Conservation (phyloP, 2,888 invertebrate genomes). For the Argyresthia albistria region DNA sequence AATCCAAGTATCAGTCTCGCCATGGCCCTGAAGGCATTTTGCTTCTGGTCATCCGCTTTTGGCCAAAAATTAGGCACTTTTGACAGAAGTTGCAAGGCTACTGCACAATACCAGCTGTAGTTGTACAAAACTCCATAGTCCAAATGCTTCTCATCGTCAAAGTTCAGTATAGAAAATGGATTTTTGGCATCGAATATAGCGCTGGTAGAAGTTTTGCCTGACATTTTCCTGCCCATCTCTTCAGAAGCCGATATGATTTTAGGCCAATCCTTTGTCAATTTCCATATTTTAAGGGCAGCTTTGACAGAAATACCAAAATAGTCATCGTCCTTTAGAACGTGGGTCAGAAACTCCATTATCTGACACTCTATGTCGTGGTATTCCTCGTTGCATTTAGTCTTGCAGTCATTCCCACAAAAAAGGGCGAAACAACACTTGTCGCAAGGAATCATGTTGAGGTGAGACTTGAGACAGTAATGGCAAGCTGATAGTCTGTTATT, state of each 20-base stretch:
- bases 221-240: conserved; percentile 1
- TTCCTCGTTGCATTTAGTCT: conserved; percentile 2
- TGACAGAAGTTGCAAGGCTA: background rate
- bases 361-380: conserved; percentile 4
- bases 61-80: background rate
- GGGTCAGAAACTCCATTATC: background rate
- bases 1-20: too few species aligned
- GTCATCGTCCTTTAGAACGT: background rate
- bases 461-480: conserved; percentile 7
- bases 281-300: background rate
- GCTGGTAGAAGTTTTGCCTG: background rate
- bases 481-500: conserved; percentile 4
- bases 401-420: conserved; percentile 8
- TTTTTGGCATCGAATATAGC: conserved; percentile 6
- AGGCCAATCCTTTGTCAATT: conserved; percentile 3
- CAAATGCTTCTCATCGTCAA: background rate
- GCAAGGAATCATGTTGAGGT: conserved; percentile 9
- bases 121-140: background rate
- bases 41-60: background rate
- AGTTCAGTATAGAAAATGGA: conserved; percentile 6
- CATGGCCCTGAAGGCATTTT: background rate
- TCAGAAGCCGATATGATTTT: conserved; percentile 5
- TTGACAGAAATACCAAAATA: background rate
- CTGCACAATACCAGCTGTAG: background rate
- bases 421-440: conserved; percentile 5